Evolutionary conservation across 2,113 vertebrate genomes (phyloP), one percentile per base, ranked within the genome.

Genomic region (Mugil cephalus): DNA sequence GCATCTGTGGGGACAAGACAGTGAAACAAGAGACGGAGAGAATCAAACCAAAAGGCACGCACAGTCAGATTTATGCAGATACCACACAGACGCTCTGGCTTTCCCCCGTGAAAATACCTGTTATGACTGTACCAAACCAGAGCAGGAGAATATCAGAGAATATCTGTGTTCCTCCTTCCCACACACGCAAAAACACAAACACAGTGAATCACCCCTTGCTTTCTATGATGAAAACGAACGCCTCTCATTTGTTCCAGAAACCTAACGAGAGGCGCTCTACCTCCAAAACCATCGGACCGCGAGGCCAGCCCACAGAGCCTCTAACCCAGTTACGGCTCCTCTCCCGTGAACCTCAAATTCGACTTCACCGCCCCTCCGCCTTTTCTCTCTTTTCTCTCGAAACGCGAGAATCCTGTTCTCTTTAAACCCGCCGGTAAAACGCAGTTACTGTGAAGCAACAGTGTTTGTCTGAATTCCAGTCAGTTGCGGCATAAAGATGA

Each of bases 221-320:
- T 50, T 70, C 71, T 50, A 8, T 70, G 61, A 69, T 73, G 47
- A 84, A n/a, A 83, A 82, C 52, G 53, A 69, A 83, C 79, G 47
- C 87, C 85, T 88, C 86, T 79, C 79, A 87, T 82, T 71, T 85
- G 76, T 84, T 87, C 91, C 82, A 79, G 77, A 87, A 79, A 73
- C 54, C 55, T 14, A 58, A 50, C 35, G 9, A 47, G 56, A 58
- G 38, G 39, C 14, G 13, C 55, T 64, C 24, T 7, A 17, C 58
- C 64, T 62, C 61, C 69, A 42, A 54, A 19, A 47, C 38, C 48
- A 19, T 30, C 15, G 40, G 38, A 76, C 82, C 84, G 38, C 84
- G 71, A 56, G 51, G 34, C 12, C 14, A 52, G 13, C 59, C 38
- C 15, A 3, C 60, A 19, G 17, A 30, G 40, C 56, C 21, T 73